phyloP scores from a whole-genome alignment of 2,888 invertebrate species.

The Clivina fossor region DNA sequence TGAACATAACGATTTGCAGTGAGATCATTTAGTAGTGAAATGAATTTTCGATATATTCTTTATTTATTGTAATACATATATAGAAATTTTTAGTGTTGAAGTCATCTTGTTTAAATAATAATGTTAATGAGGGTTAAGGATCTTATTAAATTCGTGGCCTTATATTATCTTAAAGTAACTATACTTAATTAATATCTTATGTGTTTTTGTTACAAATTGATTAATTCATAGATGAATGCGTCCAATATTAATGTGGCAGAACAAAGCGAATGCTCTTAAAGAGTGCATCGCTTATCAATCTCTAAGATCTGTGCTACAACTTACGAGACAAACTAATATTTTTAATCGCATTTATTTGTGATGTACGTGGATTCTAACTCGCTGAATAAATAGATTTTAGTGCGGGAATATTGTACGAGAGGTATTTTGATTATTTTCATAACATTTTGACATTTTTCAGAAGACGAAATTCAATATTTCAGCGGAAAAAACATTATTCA shows the following conservation, averaged over 20 bases:
- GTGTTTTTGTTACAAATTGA: conserved; percentile 10
- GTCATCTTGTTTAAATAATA: no score
- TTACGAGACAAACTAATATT: conserved; percentile 66
- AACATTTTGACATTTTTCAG: no score
- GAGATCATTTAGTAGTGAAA: no score
- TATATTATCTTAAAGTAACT: conserved; percentile 64
- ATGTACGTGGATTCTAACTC: conserved; percentile 65
- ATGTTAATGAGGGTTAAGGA: conserved; percentile 85
- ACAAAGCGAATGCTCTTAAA: conserved; percentile 69
- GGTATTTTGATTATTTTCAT: no score
- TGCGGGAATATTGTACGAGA: no score
- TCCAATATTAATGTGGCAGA: conserved; percentile 67
- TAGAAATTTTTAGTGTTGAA: no score
- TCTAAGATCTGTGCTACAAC: conserved; percentile 63
- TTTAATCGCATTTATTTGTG: conserved; percentile 68
- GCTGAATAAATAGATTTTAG: no score
- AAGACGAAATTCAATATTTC: no score
- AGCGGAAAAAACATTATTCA: conserved; percentile 45
- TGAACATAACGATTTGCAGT: no score
- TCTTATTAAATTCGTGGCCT: conserved; percentile 56
- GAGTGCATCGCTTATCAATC: conserved; percentile 68
- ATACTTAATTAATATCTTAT: neutral
- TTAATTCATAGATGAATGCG: conserved; percentile 59
- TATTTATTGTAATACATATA: no score
- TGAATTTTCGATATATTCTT: no score